A percentile compares a stretch with the other conserved stretches of the same genome.
Evolutionary conservation across 2,888 invertebrate species (phyloP).

Genomic region (Conops quadrifasciatus): DNA sequence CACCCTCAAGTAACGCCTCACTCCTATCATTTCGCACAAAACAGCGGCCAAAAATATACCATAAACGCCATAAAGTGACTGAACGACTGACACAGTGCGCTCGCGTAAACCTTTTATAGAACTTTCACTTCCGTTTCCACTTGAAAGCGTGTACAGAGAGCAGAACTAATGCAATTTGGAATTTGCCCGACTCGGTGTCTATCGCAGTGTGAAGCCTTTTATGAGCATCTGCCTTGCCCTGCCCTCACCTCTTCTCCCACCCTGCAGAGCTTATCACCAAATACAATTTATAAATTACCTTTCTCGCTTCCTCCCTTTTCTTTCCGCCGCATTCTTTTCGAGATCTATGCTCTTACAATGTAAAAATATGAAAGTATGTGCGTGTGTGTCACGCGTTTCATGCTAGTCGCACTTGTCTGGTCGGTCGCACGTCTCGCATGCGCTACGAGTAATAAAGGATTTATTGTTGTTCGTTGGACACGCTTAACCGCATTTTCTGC

Average conservation of each 20-base stretch:
- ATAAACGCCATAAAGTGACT: too few relatives aligned
- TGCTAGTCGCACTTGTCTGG: too few relatives aligned
- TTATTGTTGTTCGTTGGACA: conserved; percentile 36
- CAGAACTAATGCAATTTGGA: neutral
- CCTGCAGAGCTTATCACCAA: conserved; percentile 25
- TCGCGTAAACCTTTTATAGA: conserved; percentile 14
- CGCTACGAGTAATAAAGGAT: conserved; percentile 34
- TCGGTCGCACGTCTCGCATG: conserved; percentile 9
- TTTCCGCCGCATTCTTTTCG: conserved; percentile 34
- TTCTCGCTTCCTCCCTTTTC: conserved; percentile 45
- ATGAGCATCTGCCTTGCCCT: too few relatives aligned
- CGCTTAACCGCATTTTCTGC: conserved; percentile 20
- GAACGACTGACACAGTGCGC: too few relatives aligned
- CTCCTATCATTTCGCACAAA: too few relatives aligned
- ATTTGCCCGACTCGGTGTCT: neutral
- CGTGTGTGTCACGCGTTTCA: too few relatives aligned
- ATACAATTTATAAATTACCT: conserved; percentile 47
- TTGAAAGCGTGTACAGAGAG: conserved; percentile 5
- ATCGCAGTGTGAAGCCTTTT: too few relatives aligned
- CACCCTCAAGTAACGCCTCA: too few relatives aligned
- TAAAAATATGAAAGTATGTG: neutral
- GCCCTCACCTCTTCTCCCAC: too few relatives aligned
- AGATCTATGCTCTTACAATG: neutral
- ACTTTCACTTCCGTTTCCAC: conserved; percentile 21
- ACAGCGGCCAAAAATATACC: too few relatives aligned